Evolutionary conservation across 2,888 invertebrate species (phyloP), one percentile per base, ranked within the genome.

Genomic region (Drosophila anomelani): DNA sequence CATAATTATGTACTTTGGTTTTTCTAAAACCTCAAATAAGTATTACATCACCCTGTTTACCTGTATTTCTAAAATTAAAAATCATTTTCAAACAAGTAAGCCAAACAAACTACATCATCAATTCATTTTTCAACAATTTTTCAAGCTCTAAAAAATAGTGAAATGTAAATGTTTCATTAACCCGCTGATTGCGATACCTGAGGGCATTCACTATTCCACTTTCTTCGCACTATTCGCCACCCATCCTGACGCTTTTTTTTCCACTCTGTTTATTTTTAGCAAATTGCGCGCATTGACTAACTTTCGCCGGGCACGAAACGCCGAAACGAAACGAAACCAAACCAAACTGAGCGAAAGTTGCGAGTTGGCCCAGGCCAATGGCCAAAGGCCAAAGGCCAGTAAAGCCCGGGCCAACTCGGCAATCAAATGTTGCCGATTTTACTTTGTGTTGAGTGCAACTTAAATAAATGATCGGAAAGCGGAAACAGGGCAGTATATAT

Each of bases 381-480:
- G 55, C 20, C 55, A 49, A 47, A 9, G 60, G 39, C 59, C 60
- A 60, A 60, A 60, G 60, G 59, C 36, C 34, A 36, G 75, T 23
- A 17, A 23, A 53, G 62, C 38, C 39, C 34, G 10, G 10, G 57
- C 20, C 29, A 29, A 39, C 41, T 32, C 47, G 71, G 53, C 71
- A 70, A 76, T 76, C 72, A 63, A 76, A 76, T 76, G 72, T 64
- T 71, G 77, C 72, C 75, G 71, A 77, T 76, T 76, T 76, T 77
- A 76, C 72, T 76, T 76, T 77, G 77, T 76, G 59, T 71, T 76
- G 77, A 76, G 77, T 76, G 76, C 76, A 76, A 76, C 77, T 77
- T 77, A 76, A 76, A 76, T 76, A 76, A 77, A 76, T 76, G 64
- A 77, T 76, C 54, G 58, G 47, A 70, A 75, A 59, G 58, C 73